Evolutionary conservation across 2,113 vertebrate species (phyloP), one percentile per base, ranked within the genome.

Genomic region (Parotia lawesii): DNA sequence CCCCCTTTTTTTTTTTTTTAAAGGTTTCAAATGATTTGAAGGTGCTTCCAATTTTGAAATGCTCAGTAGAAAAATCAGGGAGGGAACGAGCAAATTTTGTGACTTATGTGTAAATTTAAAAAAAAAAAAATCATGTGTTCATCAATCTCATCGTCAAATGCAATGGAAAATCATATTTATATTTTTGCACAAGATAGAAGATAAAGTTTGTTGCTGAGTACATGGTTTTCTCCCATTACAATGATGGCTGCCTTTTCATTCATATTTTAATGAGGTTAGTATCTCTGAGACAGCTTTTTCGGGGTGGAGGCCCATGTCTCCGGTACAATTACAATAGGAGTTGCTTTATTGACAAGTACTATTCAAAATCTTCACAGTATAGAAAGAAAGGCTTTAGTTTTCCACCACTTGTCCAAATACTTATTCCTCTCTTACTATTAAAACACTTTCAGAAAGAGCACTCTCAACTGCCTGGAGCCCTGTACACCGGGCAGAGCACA

Each of bases 231-330:
- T 97, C 77, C 92, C 24, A 79, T 93, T 89, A 95, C 97, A 97
- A 97, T 97, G 98, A 98, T 97, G 96, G 97, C 95, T 97, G 97
- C 97, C 97, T 97, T 93, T 97, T 97, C 98, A 98, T 98, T 98
- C 98, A 98, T 98, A 98, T 98, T 98, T 98, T 98, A 99, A 99
- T 99, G 98, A 98, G 98, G 97, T 96, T 97, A 95, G 98, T 98
- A 98, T 98, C 99, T 98, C 98, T 95, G 97, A 98, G 98, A 98
- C 98, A 96, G 97, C 97, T 98, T 98, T 98, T 98, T 98, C 96
- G 95, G 94, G 96, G 97, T 91, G 93, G 96, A 98, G 96, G 94
- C 96, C 97, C 97, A 74, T 86, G 75, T 90, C 96, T 97, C 89
- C 87, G 89, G 95, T 93, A 97, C 97, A 95, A 89, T 94, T 96